These are phyloP conservation scores for Zoanthus sansibaricus DNA, from an alignment of 92 coral and sea anemone genomes.

Conservation along the genomic window DNA sequence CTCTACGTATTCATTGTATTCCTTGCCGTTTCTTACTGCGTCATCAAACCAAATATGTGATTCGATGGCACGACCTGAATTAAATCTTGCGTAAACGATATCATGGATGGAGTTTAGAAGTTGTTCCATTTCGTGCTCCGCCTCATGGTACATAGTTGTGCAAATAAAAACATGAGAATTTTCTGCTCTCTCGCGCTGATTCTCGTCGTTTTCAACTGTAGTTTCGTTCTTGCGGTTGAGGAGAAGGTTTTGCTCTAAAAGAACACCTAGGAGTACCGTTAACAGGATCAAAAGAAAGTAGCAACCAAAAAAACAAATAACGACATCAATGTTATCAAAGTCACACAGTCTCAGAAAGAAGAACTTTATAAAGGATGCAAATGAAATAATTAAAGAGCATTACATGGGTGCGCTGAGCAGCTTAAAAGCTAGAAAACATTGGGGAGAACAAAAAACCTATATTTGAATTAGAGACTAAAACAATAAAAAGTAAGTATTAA, in stretches of 20 bases:
- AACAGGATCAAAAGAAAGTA: too few species aligned
- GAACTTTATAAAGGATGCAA: too few species aligned
- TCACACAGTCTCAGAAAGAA: too few species aligned
- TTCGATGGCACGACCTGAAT: slow-evolving; percentile 91
- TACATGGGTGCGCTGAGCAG: too few species aligned
- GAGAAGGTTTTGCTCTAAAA: slow-evolving; percentile 88
- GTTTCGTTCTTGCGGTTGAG: slow-evolving; percentile 87
- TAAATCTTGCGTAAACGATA: too few species aligned
- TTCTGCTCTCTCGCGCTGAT: slow-evolving; percentile 74
- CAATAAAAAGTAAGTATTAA: too few species aligned
- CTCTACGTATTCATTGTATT: slow-evolving; percentile 82
- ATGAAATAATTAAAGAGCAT: too few species aligned
- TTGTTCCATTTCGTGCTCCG: slow-evolving; percentile 95
- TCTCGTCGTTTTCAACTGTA: slow-evolving; percentile 83
- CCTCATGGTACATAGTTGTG: slow-evolving; percentile 98
- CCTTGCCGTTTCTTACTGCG: slow-evolving; percentile 92
- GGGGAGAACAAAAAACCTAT: too few species aligned
- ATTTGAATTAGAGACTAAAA: too few species aligned
- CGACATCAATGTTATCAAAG: too few species aligned
- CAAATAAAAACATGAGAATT: slow-evolving; percentile 90
- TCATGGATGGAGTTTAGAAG: slow-evolving; percentile 87
- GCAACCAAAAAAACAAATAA: too few species aligned
- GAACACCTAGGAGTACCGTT: slow-evolving; percentile 64
- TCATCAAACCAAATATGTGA: slow-evolving; percentile 98
- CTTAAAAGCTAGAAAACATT: too few species aligned